Conservation (phyloP, 2,888 invertebrate genomes). For the Hydriomena furcata region DNA sequence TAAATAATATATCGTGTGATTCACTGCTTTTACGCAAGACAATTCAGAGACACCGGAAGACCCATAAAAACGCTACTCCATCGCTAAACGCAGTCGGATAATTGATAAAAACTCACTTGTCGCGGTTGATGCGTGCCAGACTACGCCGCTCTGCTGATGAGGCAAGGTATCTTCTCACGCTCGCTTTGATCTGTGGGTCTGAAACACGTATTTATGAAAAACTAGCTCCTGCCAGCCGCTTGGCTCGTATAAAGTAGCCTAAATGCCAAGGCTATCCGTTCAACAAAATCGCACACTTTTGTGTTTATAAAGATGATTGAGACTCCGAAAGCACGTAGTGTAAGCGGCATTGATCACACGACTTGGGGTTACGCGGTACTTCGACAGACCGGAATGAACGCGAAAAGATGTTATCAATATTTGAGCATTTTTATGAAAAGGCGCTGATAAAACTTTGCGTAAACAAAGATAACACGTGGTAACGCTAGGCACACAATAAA, state of each 20-base stretch:
- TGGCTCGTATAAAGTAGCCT: too few relatives aligned
- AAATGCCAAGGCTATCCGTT: too few relatives aligned
- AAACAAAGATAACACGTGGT: too few relatives aligned
- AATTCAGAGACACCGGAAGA: background rate
- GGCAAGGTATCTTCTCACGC: conserved; percentile 88
- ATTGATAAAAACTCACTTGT: conserved; percentile 60
- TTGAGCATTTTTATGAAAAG: background rate
- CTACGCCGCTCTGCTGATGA: conserved; percentile 76
- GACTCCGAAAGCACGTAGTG: background rate
- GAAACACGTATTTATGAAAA: conserved; percentile 43
- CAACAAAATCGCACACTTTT: too few relatives aligned
- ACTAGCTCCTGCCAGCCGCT: background rate
- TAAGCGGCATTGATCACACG: conserved; percentile 8
- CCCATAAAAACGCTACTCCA: background rate
- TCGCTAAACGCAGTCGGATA: background rate
- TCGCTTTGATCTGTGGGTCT: conserved; percentile 95
- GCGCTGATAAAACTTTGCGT: background rate
- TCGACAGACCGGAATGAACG: background rate
- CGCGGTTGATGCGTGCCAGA: conserved; percentile 54
- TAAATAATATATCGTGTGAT: too few relatives aligned
- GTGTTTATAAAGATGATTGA: background rate
- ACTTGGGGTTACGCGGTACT: conserved; percentile 2
- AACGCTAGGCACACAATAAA: too few relatives aligned
- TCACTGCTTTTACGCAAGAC: too few relatives aligned
- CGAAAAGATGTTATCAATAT: conserved; percentile 6